Conservation (phyloP, 2,797 vertebrate genomes). For the Helicolenus hilgendorfi region DNA sequence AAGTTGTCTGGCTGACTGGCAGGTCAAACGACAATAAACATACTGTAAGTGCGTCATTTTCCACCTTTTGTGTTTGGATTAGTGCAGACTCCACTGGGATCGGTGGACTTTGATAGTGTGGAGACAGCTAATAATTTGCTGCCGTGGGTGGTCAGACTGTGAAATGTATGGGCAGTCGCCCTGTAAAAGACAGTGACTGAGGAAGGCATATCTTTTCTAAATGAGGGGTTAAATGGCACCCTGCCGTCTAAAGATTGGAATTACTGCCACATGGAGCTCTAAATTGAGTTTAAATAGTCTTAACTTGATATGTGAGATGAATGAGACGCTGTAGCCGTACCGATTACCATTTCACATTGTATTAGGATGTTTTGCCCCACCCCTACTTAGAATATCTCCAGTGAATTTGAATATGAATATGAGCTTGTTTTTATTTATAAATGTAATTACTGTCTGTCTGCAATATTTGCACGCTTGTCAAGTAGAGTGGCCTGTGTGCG, state of each 20-base stretch:
- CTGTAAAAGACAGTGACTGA: conserved; percentile 81
- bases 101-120: conserved; percentile 49
- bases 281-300: conserved; percentile 89
- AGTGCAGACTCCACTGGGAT: conserved; percentile 45
- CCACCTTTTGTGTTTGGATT: conserved; percentile 48
- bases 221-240: conserved; percentile 88
- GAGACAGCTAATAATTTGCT: conserved; percentile 62
- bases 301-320: conserved; percentile 90
- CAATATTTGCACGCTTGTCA: conserved; percentile 90
- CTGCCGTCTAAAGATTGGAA: conserved; percentile 84
- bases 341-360: conserved; percentile 83
- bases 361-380: conserved; percentile 73
- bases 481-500: conserved; percentile 78
- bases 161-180: conserved; percentile 67
- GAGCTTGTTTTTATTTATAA: conserved; percentile 90
- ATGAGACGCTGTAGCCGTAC: conserved; percentile 73
- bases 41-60: conserved; percentile 69
- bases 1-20: conserved; percentile 89
- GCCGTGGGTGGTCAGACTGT: conserved; percentile 60
- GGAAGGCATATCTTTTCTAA: conserved; percentile 82
- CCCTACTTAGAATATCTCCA: conserved; percentile 74
- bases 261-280: conserved; percentile 83
- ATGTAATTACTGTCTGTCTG: conserved; percentile 88
- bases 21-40: conserved; percentile 85
- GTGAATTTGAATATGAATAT: conserved; percentile 85